Evolutionary conservation across 2,888 invertebrate species (phyloP).

Genomic region (Lomographa bimaculata): DNA sequence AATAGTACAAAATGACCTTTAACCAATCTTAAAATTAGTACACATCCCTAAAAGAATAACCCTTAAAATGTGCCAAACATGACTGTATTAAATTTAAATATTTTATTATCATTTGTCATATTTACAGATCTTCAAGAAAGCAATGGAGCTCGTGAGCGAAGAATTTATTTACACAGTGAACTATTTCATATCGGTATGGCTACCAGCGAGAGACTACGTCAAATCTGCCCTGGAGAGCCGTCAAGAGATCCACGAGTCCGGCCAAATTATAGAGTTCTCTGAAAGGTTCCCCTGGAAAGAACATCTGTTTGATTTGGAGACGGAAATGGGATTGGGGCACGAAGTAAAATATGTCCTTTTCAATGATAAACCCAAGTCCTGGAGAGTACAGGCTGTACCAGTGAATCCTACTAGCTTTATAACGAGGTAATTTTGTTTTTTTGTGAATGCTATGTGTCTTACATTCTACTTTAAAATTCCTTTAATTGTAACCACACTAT

Average conservation of each 20-base stretch:
- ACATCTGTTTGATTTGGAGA: constrained; percentile 93
- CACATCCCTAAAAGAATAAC: no score
- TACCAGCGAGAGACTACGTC: constrained; percentile 93
- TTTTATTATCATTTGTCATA: background rate
- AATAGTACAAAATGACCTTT: no score
- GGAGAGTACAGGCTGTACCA: constrained; percentile 95
- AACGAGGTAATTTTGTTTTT: constrained; percentile 77
- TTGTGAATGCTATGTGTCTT: no score
- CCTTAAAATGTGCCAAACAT: no score
- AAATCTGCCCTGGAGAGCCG: constrained; percentile 85
- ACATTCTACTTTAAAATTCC: no score
- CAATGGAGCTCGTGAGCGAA: constrained; percentile 89
- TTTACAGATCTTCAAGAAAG: constrained; percentile 86
- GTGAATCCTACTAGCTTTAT: constrained; percentile 87
- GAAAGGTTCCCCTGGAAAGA: constrained; percentile 95
- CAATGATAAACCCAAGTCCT: constrained; percentile 84
- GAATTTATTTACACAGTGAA: constrained; percentile 90
- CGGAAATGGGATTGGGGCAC: constrained; percentile 85
- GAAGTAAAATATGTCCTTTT: constrained; percentile 89
- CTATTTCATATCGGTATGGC: constrained; percentile 88
- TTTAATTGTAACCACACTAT: background rate
- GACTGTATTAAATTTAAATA: no score
- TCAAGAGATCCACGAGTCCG: constrained; percentile 85
- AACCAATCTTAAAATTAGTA: no score
- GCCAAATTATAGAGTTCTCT: constrained; percentile 90